These are phyloP conservation scores for Octodon degus DNA, from an alignment of 2,113 vertebrate species.

Conservation along the genomic window DNA sequence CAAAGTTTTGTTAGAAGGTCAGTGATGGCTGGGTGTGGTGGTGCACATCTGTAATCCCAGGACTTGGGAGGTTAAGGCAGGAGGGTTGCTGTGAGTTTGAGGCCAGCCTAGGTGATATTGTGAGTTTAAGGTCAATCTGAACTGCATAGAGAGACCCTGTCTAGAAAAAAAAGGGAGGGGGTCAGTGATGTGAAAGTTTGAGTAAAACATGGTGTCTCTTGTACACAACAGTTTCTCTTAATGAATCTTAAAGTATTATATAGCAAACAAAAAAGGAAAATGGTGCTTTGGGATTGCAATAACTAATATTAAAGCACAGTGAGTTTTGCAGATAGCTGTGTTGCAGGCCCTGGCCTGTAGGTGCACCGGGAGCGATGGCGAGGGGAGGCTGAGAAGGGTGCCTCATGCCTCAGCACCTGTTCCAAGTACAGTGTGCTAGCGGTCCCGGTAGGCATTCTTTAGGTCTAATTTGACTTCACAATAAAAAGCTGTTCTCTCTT, in stretches of 20 bases:
- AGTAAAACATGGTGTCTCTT: not conserved
- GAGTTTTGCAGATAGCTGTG: not conserved
- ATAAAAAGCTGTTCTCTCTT: not conserved
- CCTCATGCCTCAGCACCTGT: fast-evolving
- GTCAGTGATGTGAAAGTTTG: not conserved
- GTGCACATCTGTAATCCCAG: not conserved
- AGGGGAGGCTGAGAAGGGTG: fast-evolving
- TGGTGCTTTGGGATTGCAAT: not conserved
- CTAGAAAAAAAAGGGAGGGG: not conserved
- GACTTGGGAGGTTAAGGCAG: not conserved
- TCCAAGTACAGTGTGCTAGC: not conserved
- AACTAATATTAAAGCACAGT: not conserved
- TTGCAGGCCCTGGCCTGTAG: not conserved
- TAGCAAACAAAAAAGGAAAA: not conserved
- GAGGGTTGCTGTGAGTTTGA: not conserved
- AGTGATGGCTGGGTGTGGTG: not conserved
- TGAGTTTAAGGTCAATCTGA: not conserved
- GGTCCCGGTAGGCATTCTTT: not conserved
- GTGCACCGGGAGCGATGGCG: not conserved
- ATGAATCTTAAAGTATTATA: not conserved
- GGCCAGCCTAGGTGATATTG: not conserved
- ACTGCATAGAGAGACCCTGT: not conserved
- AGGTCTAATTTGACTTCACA: not conserved
- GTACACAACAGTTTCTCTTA: not conserved
- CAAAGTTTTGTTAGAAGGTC: not conserved